Percentiles rank a stretch among this genome's conserved stretches.
Evolutionary conservation across 2,888 invertebrate species (phyloP).

Genomic region (Scaptomyza cyrtandrae): DNA sequence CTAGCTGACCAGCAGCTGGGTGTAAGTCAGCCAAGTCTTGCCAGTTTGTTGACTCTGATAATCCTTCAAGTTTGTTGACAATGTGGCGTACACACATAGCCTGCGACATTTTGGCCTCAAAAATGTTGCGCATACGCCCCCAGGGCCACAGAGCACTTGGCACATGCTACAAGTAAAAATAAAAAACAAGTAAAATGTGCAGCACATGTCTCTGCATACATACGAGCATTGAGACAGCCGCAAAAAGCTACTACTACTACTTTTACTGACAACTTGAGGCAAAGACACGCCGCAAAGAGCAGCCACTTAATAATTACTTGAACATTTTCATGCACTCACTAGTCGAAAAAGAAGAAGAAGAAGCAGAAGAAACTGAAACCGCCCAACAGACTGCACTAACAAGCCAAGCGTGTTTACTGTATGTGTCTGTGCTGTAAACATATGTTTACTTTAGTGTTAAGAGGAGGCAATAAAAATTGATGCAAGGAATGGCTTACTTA

Average conservation of each 20-base stretch:
- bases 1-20: slow-evolving; percentile 21
- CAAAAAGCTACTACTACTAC: slow-evolving; percentile 38
- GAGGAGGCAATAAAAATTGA: slow-evolving; percentile 42
- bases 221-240: slow-evolving; percentile 34
- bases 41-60: slow-evolving; percentile 79
- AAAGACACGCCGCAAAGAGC: slow-evolving; percentile 65
- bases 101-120: slow-evolving; percentile 61
- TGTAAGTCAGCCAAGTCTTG: slow-evolving; percentile 31
- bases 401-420: slow-evolving; percentile 34
- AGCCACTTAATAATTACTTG: slow-evolving; percentile 79
- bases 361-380: slow-evolving; percentile 3
- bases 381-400: slow-evolving; percentile 2
- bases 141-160: slow-evolving; percentile 31
- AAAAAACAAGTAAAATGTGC: slow-evolving; percentile 40
- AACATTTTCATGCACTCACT: slow-evolving; percentile 69
- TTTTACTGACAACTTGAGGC: slow-evolving; percentile 39
- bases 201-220: slow-evolving; percentile 32
- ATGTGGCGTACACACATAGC: slow-evolving; percentile 49
- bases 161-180: slow-evolving; percentile 23
- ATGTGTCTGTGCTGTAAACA: slow-evolving; percentile 58
- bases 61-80: slow-evolving; percentile 81
- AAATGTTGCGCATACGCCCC: slow-evolving; percentile 67
- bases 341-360: slow-evolving; percentile 6
- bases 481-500: background rate
- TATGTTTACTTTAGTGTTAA: slow-evolving; percentile 72